These are phyloP conservation scores for Malacoraja senta DNA, from an alignment of 2,797 vertebrate genomes.

Conservation along the genomic window DNA sequence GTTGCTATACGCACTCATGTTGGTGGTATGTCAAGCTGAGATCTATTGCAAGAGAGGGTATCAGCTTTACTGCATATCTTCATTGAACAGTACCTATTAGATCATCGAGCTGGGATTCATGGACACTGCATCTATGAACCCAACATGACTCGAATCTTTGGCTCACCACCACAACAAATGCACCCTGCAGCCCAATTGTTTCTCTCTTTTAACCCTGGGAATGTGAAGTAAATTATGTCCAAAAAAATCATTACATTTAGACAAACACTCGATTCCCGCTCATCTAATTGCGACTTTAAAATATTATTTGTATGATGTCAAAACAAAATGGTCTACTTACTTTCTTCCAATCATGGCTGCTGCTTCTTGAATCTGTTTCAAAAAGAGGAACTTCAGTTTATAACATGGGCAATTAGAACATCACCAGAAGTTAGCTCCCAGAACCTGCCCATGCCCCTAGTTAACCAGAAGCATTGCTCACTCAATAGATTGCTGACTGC, in stretches of 20 bases:
- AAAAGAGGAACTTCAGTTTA: background rate
- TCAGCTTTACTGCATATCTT: background rate
- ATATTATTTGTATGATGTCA: background rate
- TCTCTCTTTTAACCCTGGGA: too few species aligned
- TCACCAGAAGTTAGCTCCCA: background rate
- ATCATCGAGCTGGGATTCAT: background rate
- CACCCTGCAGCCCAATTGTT: background rate
- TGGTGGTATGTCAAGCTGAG: background rate
- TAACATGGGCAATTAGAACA: background rate
- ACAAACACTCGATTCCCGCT: background rate
- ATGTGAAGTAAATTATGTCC: background rate
- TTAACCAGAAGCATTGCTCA: background rate
- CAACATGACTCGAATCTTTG: background rate
- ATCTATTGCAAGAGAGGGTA: background rate
- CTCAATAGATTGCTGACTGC: background rate
- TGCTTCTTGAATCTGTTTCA: slow-evolving; percentile 18
- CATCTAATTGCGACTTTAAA: background rate
- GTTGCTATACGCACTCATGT: background rate
- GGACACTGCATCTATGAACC: background rate
- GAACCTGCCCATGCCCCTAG: background rate
- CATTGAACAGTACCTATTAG: background rate
- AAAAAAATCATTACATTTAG: background rate
- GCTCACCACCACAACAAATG: background rate
- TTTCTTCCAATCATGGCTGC: slow-evolving; percentile 23
- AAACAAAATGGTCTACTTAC: slow-evolving; percentile 17